Evolutionary conservation across 2,888 invertebrate genomes (phyloP), one percentile per base, ranked within the genome.

Genomic region (Drosophila flavopinicola): DNA sequence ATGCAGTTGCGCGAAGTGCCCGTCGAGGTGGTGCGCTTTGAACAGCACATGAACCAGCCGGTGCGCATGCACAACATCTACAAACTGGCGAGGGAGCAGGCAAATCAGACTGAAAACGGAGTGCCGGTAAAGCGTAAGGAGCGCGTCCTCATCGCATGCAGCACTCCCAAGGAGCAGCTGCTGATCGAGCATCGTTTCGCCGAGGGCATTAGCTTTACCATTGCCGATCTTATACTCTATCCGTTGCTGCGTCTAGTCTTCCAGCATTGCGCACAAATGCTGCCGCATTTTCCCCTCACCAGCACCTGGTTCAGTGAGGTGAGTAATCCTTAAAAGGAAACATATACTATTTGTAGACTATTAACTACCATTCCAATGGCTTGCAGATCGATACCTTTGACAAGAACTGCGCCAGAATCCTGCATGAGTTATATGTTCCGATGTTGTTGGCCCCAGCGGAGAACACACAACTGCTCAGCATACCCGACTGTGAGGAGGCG

Each of bases 11-110:
- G 90, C 9, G 87, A 88, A 49, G 83, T 97, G 51, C 96, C 97
- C 0, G 89, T 91, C n/a, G 94, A 94, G 83, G 89, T 98, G 45
- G 92, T 94, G 0, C 92, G 95, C 68, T 96, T 97, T 87, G 98
- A 98, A 91, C 93, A 93, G 70, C 98, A 98, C 88, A 93, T 98
- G 91, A 93, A 93, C 11, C 95, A 96, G 83, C 97, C 98, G 0
- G 94, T 97, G 0, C 93, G 94, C 86, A 93, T 97, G 67, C 97
- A 98, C 87, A 98, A 98, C 91, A 93, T 96, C 25, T 95, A 95
- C 73, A 96, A 96, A 92, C 90, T 94, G 58, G 94, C 94, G 1
- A 92, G 94, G 68, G 92, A 94, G 66, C 88, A 89, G 32, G 93
- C 92, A 17, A 93, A 92, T 78, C 78, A 76, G n/a, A 63, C 49